These are phyloP conservation scores for Nyctalus aviator DNA, from an alignment of 2,797 vertebrate species.

Conservation along the genomic window DNA sequence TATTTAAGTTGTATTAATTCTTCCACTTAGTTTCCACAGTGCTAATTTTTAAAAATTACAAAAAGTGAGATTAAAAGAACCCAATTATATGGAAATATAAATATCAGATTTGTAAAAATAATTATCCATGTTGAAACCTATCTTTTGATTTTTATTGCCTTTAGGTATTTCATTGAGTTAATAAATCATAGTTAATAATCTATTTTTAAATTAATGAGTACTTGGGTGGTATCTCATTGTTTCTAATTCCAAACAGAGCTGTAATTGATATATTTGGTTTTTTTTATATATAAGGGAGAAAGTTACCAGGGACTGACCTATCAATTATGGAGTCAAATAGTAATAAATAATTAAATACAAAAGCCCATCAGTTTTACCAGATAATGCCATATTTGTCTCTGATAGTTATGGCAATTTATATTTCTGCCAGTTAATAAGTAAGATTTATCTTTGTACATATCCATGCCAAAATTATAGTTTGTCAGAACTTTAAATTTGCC, in stretches of 20 bases:
- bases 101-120: background rate
- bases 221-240: background rate
- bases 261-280: background rate
- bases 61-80: background rate
- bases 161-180: background rate
- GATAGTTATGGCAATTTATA: background rate
- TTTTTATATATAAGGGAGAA: background rate
- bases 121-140: background rate
- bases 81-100: background rate
- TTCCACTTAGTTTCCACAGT: background rate
- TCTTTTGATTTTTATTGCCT: conserved; percentile 7
- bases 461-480: background rate
- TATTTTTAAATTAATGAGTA: background rate
- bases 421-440: background rate
- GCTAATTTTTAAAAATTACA: background rate
- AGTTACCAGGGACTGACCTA: background rate
- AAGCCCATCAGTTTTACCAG: background rate
- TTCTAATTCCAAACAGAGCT: background rate
- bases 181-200: background rate
- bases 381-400: background rate
- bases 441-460: conserved; percentile 3
- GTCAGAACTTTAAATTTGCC: background rate
- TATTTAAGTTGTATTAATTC: background rate
- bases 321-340: background rate
- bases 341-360: background rate